phyloP scores from a whole-genome alignment of 2,888 invertebrate genomes.

The Geophilus truncorum region DNA sequence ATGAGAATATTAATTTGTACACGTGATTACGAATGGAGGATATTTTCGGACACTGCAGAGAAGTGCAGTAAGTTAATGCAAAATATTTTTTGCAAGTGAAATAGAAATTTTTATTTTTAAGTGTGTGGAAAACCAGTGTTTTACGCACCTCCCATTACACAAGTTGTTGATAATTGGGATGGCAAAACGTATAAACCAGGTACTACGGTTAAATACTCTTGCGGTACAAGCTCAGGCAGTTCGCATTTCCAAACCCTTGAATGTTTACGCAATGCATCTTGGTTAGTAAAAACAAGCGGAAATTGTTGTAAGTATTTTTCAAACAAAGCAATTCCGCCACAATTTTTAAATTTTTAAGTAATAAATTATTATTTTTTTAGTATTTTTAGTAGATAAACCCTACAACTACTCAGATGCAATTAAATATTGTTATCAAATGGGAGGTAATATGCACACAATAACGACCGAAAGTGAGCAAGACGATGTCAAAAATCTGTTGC shows the following conservation, averaged over 20 bases:
- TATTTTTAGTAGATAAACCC: not conserved
- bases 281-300: not conserved
- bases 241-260: not conserved
- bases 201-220: not conserved
- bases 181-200: not conserved
- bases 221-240: not conserved
- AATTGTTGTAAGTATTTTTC: not conserved
- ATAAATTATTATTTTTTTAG: not conserved
- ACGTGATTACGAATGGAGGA: not conserved
- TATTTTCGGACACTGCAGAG: not conserved
- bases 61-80: not conserved
- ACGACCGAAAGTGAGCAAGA: not conserved
- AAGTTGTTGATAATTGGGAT: not conserved
- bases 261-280: not conserved
- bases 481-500: not conserved
- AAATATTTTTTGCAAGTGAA: no score
- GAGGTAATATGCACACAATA: not conserved
- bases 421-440: not conserved
- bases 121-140: not conserved
- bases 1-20: not conserved
- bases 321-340: no score
- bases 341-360: no score
- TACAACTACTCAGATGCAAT: not conserved
- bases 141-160: not conserved
- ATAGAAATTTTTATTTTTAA: not conserved